Evolutionary conservation across 2,797 vertebrate genomes (phyloP).

Genomic region (Enteromius viviparus): DNA sequence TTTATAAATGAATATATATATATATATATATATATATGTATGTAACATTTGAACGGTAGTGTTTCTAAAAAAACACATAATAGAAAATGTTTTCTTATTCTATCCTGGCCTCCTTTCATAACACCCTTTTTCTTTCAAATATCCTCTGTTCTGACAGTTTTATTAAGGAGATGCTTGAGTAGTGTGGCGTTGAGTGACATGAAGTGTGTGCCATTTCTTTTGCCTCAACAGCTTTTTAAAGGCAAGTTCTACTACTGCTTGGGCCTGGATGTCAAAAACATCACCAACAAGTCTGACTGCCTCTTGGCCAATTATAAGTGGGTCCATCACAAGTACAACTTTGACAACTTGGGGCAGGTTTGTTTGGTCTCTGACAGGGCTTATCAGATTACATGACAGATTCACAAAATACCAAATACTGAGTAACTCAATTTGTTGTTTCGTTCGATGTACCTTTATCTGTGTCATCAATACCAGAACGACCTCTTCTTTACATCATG

Average conservation of each 20-base stretch:
- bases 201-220: constrained; percentile 49
- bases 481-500: not conserved
- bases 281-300: constrained; percentile 96
- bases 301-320: constrained; percentile 93
- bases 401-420: not conserved
- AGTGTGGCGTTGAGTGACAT: constrained; percentile 35
- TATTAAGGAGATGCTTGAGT: constrained; percentile 23
- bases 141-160: constrained; percentile 38
- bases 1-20: no score
- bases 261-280: constrained; percentile 91
- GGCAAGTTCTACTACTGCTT: constrained; percentile 98
- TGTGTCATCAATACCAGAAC: not conserved
- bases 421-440: not conserved
- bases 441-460: not conserved
- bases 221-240: constrained; percentile 89
- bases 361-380: constrained; percentile 44
- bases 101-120: constrained; percentile 24
- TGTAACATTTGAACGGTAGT: not conserved
- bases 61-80: not conserved
- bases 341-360: constrained; percentile 97
- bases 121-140: constrained; percentile 20
- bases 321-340: constrained; percentile 99
- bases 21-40: no score
- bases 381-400: constrained; percentile 11
- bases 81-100: constrained; percentile 53